A percentile compares a stretch with the other conserved stretches of the same genome.
Evolutionary conservation across 2,888 invertebrate genomes (phyloP).

Genomic region (Drosophila borealis): DNA sequence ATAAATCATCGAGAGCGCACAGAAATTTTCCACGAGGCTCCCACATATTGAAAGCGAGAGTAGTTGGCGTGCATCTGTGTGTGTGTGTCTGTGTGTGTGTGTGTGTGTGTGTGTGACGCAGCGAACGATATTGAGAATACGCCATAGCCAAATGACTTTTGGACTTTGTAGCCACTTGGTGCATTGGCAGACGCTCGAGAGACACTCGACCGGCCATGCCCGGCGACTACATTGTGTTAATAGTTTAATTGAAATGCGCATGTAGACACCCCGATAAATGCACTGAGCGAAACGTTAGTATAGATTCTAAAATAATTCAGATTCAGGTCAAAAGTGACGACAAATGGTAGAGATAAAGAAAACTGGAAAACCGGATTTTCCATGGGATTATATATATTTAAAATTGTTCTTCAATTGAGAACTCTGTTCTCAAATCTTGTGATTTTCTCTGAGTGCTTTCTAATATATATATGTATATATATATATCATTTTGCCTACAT

Average conservation of each 20-base stretch:
- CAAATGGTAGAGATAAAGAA: no score
- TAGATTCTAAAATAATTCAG: no score
- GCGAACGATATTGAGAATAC: slow-evolving; percentile 50
- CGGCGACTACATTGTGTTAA: slow-evolving; percentile 34
- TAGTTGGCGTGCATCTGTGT: neutral
- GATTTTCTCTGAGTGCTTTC: no score
- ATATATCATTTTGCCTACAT: slow-evolving; percentile 20
- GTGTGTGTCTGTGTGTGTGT: neutral
- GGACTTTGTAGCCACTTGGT: slow-evolving; percentile 53
- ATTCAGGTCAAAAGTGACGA: no score
- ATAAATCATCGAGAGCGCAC: slow-evolving; percentile 11
- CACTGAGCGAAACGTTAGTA: slow-evolving; percentile 3
- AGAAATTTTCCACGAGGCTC: slow-evolving; percentile 36
- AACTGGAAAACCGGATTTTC: no score
- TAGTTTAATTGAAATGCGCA: slow-evolving; percentile 26
- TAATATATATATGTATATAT: no score
- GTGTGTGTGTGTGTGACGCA: slow-evolving; percentile 33
- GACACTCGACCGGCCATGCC: slow-evolving; percentile 30
- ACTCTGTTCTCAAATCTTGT: no score
- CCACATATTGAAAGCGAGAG: slow-evolving; percentile 21
- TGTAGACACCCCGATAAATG: neutral
- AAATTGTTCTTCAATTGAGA: no score
- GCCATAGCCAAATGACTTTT: slow-evolving; percentile 25
- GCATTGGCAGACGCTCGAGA: slow-evolving; percentile 37
- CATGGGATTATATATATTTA: no score